phyloP scores from a whole-genome alignment of 2,888 invertebrate genomes.

The Thereva nobilitata region DNA sequence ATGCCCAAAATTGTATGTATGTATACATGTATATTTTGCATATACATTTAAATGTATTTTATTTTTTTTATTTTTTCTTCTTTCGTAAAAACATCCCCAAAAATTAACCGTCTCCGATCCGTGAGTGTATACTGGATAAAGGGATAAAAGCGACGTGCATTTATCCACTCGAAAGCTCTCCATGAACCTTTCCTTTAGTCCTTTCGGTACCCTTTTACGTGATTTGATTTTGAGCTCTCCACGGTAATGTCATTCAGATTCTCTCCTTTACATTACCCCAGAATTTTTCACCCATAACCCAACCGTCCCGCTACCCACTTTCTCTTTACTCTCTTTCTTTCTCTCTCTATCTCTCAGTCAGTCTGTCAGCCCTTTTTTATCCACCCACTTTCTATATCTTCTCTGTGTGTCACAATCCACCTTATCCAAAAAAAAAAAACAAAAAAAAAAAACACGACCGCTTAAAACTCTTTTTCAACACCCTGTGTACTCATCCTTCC shows the following conservation, averaged over 20 bases:
- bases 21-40: too few relatives aligned
- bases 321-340: too few relatives aligned
- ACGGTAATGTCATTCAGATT: background rate
- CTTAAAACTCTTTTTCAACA: too few relatives aligned
- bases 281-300: background rate
- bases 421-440: too few relatives aligned
- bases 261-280: background rate
- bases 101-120: background rate
- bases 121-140: constrained; percentile 1
- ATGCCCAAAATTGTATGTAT: background rate
- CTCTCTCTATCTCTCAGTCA: too few relatives aligned
- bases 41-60: too few relatives aligned
- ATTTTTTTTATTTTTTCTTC: constrained; percentile 11
- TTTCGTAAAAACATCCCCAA: constrained; percentile 3
- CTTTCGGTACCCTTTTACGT: constrained; percentile 16
- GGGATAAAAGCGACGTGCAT: constrained; percentile 9
- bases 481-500: too few relatives aligned
- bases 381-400: too few relatives aligned
- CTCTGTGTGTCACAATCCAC: too few relatives aligned
- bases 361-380: too few relatives aligned
- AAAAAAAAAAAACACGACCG: too few relatives aligned
- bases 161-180: background rate
- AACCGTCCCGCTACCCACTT: background rate
- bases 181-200: constrained; percentile 4
- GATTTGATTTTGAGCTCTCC: constrained; percentile 16